Base-by-base conservation (phyloP, 2,797 vertebrate species). In the Anguilla anguilla region DNA sequence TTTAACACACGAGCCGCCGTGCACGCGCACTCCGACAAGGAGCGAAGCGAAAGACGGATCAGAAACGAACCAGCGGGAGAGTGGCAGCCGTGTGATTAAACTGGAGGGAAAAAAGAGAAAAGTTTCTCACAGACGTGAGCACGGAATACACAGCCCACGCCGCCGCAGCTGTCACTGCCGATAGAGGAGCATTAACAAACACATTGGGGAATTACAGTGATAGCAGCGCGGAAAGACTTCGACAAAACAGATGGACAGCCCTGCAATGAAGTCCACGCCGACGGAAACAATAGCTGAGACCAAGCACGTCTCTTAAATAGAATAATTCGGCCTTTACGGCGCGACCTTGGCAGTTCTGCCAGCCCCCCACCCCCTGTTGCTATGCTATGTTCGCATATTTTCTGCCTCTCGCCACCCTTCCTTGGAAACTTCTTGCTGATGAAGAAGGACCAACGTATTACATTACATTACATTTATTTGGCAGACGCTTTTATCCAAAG, bases 221-320 rank as follows among this genome's bases (percentile, higher is more conserved):
- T 77, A 93, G 93, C 95, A 87, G 91, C 86, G 93, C 90, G 55
- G 93, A 94, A 90, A 93, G 92, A 94, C 3, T 81, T 87, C 91
- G 88, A 6, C 85, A 2, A 35, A 94, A 92, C 94, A 96, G 95
- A 95, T 95, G 94, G 94, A 94, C 91, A 86, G 89, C 69, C 85
- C 89, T 87, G 91, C 91, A 55, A 87, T 83, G 83, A 89, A 85
- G 35, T 46, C 13, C 55, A 39, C 31, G 15, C 22, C 49, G 67
- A 83, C 51, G 31, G 83, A 49, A 11, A 53, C 82, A 83, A 55
- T 83, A 17, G 25, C 51, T 1, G 22, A 1, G 19, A 7, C 19
- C 61, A 67, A 67, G n/a, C 61, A 67, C 25, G 25, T 5, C 22
- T 6, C 61, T 25, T n/a, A n/a, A 67, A 67, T 19, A 67, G 3